phyloP scores from a whole-genome alignment of 2,888 invertebrate genomes.

The Chrysopilus asiliformis region DNA sequence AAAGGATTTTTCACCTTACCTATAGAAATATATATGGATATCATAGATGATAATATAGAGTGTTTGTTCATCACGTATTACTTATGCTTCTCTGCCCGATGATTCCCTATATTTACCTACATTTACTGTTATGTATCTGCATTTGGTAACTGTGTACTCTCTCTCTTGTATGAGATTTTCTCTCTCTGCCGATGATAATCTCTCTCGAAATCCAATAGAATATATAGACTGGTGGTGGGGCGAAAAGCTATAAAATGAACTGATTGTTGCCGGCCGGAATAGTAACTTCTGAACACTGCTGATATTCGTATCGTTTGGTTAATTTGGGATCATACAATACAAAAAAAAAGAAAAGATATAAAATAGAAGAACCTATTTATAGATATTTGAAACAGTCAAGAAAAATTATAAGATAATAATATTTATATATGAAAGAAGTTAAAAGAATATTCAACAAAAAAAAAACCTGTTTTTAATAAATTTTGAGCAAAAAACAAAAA shows the following conservation, averaged over 20 bases:
- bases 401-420: neutral
- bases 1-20: too few relatives aligned
- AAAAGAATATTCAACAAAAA: conserved; percentile 1
- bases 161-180: neutral
- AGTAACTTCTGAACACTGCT: conserved; percentile 35
- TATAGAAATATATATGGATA: too few relatives aligned
- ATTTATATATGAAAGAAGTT: neutral
- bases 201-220: neutral
- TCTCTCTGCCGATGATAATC: neutral
- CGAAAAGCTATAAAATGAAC: conserved; percentile 6
- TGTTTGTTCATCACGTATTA: too few relatives aligned
- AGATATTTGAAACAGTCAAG: neutral
- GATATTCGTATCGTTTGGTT: conserved; percentile 19
- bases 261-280: conserved; percentile 31
- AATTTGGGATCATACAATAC: conserved; percentile 1
- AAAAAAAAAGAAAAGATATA: conserved; percentile 2
- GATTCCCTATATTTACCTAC: too few relatives aligned
- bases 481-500: neutral
- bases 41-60: too few relatives aligned
- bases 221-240: conserved; percentile 1
- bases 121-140: too few relatives aligned
- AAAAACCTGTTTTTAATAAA: neutral
- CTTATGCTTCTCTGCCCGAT: too few relatives aligned
- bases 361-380: neutral
- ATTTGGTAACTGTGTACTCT: too few relatives aligned